Base-by-base conservation (phyloP, 2,888 invertebrate genomes). In the Synergus umbraculus region DNA sequence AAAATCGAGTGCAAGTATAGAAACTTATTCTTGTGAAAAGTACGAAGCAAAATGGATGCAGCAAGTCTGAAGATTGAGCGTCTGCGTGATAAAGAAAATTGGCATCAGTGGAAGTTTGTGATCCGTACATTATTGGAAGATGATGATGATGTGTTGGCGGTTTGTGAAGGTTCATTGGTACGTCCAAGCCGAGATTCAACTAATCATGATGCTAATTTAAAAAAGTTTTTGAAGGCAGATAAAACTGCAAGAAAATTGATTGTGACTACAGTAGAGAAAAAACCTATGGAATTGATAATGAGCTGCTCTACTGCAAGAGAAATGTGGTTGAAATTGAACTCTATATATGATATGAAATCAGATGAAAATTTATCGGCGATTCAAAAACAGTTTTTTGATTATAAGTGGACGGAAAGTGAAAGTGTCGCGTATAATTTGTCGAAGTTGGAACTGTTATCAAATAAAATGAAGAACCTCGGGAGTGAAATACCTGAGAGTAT, bases 281-380 rank as follows among this genome's bases (percentile, higher is more conserved):
- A 82, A 76, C 84, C 86, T 0, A 43, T 85, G 18, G 64, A 85
- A 4, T 76, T 85, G 5, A 43, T 87, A 8, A 78, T 85, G 78
- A 81, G 76, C 22, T 82, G 81, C 43, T 46, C 77, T 18, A 82
- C 76, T 49, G 83, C 85, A 2, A n/a, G 37, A 3, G 83, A 86
- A 46, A 86, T 85, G 84, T 86, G 86, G 86, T 13, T 44, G 13
- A 87, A 87, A 76, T 67, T 86, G 10, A 77, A 83, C 43, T 13
- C 66, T 13, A 81, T 86, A 1, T 87, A 82, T 37, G 86, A 87
- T 12, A 76, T 83, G 79, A 86, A 22, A 22, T 22, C 22, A 22
- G 22, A 22, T 22, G 22, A 22, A 22, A 22, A 22, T 22, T 22
- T 22, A 22, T 22, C 22, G 22, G 22, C 22, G 0, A 1, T 22